Conservation (phyloP, 2,797 vertebrate species). For the Erethizon dorsatum region DNA sequence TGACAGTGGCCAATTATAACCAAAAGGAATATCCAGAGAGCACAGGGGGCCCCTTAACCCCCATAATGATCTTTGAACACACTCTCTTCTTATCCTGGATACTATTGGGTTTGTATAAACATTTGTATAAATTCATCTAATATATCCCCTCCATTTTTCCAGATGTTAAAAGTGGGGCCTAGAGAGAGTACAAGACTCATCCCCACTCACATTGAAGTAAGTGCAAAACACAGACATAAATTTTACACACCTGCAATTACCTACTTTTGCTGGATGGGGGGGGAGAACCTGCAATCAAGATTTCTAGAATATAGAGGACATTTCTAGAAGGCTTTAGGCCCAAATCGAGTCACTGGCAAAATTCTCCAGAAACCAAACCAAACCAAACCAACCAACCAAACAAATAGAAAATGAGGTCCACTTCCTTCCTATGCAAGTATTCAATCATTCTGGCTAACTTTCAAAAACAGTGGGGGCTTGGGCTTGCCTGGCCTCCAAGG, state of each 20-base stretch:
- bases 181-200: neutral
- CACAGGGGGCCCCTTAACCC: slow-evolving; percentile 88
- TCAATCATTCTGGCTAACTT: neutral
- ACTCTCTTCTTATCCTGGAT: neutral
- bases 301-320: neutral
- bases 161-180: no score
- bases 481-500: neutral
- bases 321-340: slow-evolving; percentile 48
- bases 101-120: neutral
- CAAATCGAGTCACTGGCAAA: neutral
- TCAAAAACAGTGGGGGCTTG: neutral
- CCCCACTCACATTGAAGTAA: neutral
- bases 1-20: slow-evolving; percentile 90
- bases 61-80: neutral
- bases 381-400: neutral
- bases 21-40: slow-evolving; percentile 91
- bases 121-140: neutral
- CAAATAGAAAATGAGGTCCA: neutral
- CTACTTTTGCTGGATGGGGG: neutral
- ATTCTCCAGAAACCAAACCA: neutral
- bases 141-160: neutral
- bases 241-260: neutral
- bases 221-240: neutral
- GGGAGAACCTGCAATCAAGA: neutral
- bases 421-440: neutral